These are phyloP conservation scores for Sesia bembeciformis DNA, from an alignment of 2,888 invertebrate species.

Conservation along the genomic window DNA sequence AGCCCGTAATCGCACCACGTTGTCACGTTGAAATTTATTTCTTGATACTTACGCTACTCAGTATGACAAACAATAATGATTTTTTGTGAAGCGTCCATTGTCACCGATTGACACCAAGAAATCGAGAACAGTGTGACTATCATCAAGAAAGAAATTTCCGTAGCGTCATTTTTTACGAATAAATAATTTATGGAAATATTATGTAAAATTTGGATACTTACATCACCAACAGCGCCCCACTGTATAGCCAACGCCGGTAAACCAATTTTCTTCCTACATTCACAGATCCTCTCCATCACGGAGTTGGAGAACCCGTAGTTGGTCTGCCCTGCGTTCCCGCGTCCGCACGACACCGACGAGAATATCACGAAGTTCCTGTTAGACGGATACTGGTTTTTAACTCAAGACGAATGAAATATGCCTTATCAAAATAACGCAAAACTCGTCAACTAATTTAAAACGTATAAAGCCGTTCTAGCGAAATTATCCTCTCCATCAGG, in stretches of 20 bases:
- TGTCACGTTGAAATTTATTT: no score
- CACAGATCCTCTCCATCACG: slow-evolving; percentile 91
- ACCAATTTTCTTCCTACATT: slow-evolving; percentile 79
- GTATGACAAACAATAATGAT: no score
- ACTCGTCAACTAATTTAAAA: no score
- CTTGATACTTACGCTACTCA: no score
- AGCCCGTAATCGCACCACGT: no score
- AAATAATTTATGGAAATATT: no score
- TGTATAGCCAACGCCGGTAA: slow-evolving; percentile 89
- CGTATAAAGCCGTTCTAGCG: neutral
- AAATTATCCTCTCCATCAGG: slow-evolving; percentile 85
- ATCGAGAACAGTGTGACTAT: no score
- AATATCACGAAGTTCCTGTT: slow-evolving; percentile 88
- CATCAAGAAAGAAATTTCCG: no score
- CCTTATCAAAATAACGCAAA: no score
- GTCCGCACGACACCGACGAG: slow-evolving; percentile 92
- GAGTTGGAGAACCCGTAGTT: slow-evolving; percentile 95
- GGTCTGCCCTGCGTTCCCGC: slow-evolving; percentile 93
- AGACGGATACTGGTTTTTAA: neutral
- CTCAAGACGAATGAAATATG: neutral
- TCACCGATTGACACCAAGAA: no score
- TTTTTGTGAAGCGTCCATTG: no score
- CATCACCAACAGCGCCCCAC: slow-evolving; percentile 95
- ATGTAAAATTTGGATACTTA: slow-evolving; percentile 46
- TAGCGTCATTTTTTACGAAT: no score